Evolutionary conservation across 2,797 vertebrate genomes (phyloP).

Genomic region (Galagoides demidoff): DNA sequence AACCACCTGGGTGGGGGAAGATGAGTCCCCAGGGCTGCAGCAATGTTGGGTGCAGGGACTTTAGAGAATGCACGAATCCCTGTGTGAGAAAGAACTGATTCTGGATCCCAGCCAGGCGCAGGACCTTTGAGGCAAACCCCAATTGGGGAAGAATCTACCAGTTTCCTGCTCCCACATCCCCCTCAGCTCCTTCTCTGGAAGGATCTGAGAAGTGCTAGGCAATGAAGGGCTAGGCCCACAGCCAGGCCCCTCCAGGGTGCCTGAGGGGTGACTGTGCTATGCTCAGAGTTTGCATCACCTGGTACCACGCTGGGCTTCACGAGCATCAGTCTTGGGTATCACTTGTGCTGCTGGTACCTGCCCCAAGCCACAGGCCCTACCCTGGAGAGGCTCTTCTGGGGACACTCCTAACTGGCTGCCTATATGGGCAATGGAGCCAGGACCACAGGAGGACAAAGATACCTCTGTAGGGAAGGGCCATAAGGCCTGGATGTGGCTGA

Average conservation of each 20-base stretch:
- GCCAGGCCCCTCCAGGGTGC: too few relatives aligned
- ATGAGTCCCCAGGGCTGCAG: not conserved
- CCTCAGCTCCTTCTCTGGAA: not conserved
- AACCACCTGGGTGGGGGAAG: not conserved
- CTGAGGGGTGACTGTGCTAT: fast-evolving
- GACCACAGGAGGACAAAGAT: not conserved
- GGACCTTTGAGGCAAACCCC: not conserved
- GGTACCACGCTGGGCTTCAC: fast-evolving
- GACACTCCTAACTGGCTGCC: not conserved
- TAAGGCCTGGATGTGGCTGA: not conserved
- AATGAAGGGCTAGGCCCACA: not conserved
- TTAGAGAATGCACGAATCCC: not conserved
- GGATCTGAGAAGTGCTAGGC: not conserved
- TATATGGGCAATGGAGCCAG: not conserved
- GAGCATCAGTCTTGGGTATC: not conserved
- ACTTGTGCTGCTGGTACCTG: not conserved
- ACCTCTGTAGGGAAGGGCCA: not conserved
- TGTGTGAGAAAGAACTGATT: not conserved
- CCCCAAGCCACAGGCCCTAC: too few relatives aligned
- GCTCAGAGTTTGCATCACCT: fast-evolving
- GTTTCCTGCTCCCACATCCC: not conserved
- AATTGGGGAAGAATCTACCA: not conserved
- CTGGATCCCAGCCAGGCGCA: not conserved
- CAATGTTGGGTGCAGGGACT: not conserved
- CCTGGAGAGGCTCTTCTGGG: not conserved